These are phyloP conservation scores for Falcaria lacertinaria DNA, from an alignment of 2,888 invertebrate genomes.

Conservation along the genomic window DNA sequence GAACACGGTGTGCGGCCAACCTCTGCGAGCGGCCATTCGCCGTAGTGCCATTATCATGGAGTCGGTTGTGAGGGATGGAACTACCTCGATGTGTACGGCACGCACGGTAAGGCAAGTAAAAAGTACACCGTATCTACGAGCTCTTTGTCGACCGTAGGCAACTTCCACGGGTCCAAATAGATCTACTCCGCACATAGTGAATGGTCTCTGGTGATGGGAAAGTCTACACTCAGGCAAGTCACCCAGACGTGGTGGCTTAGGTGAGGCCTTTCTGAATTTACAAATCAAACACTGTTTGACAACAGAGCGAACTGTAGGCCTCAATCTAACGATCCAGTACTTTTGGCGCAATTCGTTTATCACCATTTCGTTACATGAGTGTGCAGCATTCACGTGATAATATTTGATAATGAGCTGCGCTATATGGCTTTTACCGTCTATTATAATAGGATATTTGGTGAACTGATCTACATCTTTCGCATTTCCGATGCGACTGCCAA, in stretches of 20 bases:
- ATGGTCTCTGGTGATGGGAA: conserved; percentile 11
- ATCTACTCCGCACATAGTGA: conserved; percentile 12
- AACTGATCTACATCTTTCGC: conserved; percentile 3
- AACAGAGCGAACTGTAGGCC: conserved; percentile 9
- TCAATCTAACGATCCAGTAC: conserved; percentile 18
- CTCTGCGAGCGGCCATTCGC: too few species aligned
- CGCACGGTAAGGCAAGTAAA: too few species aligned
- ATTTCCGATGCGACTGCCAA: conserved; percentile 11
- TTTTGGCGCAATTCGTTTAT: conserved; percentile 18
- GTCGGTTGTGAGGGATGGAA: too few species aligned
- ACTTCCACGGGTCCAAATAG: conserved; percentile 16
- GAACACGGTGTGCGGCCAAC: conserved; percentile 5
- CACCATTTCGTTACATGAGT: conserved; percentile 13
- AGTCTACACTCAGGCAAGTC: conserved; percentile 11
- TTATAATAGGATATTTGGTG: conserved; percentile 10
- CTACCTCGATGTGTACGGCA: too few species aligned
- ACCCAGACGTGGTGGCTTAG: conserved; percentile 4
- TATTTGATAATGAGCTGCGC: conserved; percentile 8
- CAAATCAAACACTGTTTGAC: conserved; percentile 6
- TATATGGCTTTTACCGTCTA: conserved; percentile 9
- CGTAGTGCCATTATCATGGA: too few species aligned
- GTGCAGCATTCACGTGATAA: conserved; percentile 12
- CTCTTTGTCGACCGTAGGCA: conserved; percentile 8
- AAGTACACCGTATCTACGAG: too few species aligned
- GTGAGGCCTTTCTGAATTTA: conserved; percentile 1